Evolutionary conservation across 2,797 vertebrate genomes (phyloP).

Genomic region (Chloroceryle inda): DNA sequence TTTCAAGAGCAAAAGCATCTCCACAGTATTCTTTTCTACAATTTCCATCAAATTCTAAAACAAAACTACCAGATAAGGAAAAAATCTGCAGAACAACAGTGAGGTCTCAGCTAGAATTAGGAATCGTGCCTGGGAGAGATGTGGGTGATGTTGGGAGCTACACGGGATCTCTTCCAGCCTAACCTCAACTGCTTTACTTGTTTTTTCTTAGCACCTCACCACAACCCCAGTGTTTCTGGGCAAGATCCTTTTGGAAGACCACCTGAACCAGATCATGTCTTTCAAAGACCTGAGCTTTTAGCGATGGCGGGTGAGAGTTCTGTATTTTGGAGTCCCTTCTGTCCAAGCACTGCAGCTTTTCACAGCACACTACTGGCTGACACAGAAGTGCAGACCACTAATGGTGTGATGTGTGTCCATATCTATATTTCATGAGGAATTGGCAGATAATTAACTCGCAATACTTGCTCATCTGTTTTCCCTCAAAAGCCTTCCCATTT

Average conservation of each 20-base stretch:
- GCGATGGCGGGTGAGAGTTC: not conserved
- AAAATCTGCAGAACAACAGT: not conserved
- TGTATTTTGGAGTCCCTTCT: not conserved
- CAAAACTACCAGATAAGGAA: not conserved
- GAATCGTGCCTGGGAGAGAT: not conserved
- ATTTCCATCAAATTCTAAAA: not conserved
- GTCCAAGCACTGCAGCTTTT: not conserved
- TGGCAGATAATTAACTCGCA: constrained; percentile 35
- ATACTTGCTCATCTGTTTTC: not conserved
- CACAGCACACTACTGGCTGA: not conserved
- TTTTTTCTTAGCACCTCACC: not conserved
- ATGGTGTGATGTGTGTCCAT: not conserved
- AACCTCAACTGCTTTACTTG: not conserved
- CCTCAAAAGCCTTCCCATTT: constrained; percentile 7
- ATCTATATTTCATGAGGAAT: constrained; percentile 29
- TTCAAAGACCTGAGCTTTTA: not conserved
- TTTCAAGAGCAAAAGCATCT: not conserved
- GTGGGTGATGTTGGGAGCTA: not conserved
- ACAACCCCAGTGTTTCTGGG: not conserved
- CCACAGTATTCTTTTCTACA: not conserved
- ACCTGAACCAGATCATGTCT: not conserved
- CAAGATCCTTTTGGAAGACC: not conserved
- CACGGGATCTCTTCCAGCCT: not conserved
- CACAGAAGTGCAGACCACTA: not conserved
- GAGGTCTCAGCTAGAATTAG: not conserved